Percentiles rank a stretch among this genome's conserved stretches.
Evolutionary conservation across 2,797 vertebrate species (phyloP).

Genomic region (Octomys mimax): DNA sequence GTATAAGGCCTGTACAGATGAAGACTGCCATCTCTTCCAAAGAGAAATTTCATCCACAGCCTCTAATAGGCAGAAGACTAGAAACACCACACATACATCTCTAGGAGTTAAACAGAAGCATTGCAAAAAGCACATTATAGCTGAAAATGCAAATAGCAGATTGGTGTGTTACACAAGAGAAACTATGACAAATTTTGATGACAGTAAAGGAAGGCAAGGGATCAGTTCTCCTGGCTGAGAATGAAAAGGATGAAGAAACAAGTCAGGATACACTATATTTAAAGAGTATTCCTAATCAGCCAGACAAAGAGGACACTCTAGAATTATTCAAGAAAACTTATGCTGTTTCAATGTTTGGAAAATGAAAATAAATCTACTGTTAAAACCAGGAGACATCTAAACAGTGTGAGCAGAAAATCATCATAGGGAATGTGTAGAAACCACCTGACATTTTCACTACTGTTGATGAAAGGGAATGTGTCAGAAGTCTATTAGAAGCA

Average conservation of each 20-base stretch:
- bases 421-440: slow-evolving; percentile 84
- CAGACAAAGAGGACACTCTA: slow-evolving; percentile 76
- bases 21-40: slow-evolving; percentile 81
- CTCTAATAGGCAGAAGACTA: slow-evolving; percentile 71
- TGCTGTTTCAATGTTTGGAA: slow-evolving; percentile 68
- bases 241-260: slow-evolving; percentile 80
- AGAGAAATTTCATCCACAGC: slow-evolving; percentile 79
- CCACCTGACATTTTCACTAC: slow-evolving; percentile 92
- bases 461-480: slow-evolving; percentile 91
- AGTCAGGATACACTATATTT: slow-evolving; percentile 81
- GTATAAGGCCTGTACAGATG: slow-evolving; percentile 78
- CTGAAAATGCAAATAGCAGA: slow-evolving; percentile 85
- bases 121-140: slow-evolving; percentile 75
- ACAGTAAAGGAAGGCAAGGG: slow-evolving; percentile 87
- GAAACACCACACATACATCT: slow-evolving; percentile 71
- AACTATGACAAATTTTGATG: slow-evolving; percentile 93
- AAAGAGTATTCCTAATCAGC: slow-evolving; percentile 74
- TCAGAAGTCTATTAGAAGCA: slow-evolving; percentile 90
- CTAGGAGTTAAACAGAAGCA: slow-evolving; percentile 82
- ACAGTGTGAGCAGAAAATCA: slow-evolving; percentile 82
- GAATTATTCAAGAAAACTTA: slow-evolving; percentile 74
- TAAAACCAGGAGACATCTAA: slow-evolving; percentile 69
- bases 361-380: slow-evolving; percentile 79
- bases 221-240: slow-evolving; percentile 69
- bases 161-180: slow-evolving; percentile 92